Evolutionary conservation across 2,888 invertebrate genomes (phyloP), one percentile per base, ranked within the genome.

Genomic region (Parelbella ahira): DNA sequence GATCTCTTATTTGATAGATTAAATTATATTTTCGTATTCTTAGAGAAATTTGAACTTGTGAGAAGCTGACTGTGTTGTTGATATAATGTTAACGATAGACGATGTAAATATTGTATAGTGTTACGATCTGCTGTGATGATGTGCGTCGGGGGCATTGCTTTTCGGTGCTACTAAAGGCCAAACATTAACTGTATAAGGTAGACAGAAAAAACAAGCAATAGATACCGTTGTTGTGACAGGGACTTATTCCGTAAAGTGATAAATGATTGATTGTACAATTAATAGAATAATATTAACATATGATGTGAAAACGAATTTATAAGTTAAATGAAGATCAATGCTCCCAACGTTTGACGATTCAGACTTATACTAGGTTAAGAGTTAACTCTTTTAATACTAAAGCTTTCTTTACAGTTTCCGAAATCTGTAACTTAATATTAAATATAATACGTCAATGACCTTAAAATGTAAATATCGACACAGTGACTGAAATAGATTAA

Each of bases 11-110:
- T 68, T 62, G 51, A 69, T 78, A 73, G 66, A 72, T 70, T 76
- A 75, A 72, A 81, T 76, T 79, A 79, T 83, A 82, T 83, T 83
- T 82, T 82, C 78, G 56, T 83, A 83, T 77, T 68, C 64, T n/a
- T n/a, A n/a, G 67, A 61, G 58, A 60, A 32, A 19, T 32, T 24
- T 51, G 45, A 33, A 12, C 8, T 49, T 46, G 52, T 60, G 50
- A 54, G 50, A 62, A 59, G 60, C 64, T 62, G 68, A 74, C 66
- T 68, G 71, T 67, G 70, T 73, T 71, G 71, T 78, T 75, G 56
- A 65, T 67, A 53, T 47, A 37, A 19, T 18, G 24, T 29, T 10
- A 13, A 23, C 9, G 15, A 38, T 29, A 38, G 6, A n/a, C 12
- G 8, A 11, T 63, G 75, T 79, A 79, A 64, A 79, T 79, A 78